Evolutionary conservation across 2,797 vertebrate species (phyloP).

Genomic region (Notolepis coatsorum): DNA sequence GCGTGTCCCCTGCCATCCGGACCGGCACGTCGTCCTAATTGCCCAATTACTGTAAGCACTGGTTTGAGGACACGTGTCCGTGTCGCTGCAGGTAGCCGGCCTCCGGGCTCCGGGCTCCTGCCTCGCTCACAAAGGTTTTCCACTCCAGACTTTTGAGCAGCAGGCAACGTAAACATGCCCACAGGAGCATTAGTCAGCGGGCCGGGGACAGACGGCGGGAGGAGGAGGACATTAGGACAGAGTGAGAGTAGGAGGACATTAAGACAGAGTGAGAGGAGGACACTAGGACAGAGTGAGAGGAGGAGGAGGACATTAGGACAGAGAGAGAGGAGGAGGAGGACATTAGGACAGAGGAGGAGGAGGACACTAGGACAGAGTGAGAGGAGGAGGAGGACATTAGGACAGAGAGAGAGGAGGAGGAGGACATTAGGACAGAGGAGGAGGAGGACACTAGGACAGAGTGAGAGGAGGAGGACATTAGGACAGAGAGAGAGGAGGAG

Average conservation of each 20-base stretch:
- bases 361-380: too few relatives aligned
- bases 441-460: too few relatives aligned
- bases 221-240: too few relatives aligned
- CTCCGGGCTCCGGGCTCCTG: constrained; percentile 18
- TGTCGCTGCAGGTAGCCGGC: constrained; percentile 28
- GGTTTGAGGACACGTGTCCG: constrained; percentile 37
- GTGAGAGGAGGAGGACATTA: not conserved
- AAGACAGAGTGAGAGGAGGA: constrained; percentile 22
- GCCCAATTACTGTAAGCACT: too few relatives aligned
- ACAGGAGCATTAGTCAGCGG: constrained; percentile 55
- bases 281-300: constrained; percentile 33
- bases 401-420: not conserved
- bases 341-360: not conserved
- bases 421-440: not conserved
- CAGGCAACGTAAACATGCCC: constrained; percentile 52
- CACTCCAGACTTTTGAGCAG: constrained; percentile 50
- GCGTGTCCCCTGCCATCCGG: too few relatives aligned
- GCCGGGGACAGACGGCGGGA: not conserved
- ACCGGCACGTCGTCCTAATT: too few relatives aligned
- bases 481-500: not conserved
- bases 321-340: constrained; percentile 12
- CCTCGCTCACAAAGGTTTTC: constrained; percentile 11
- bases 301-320: constrained; percentile 28
- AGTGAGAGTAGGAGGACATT: not conserved
- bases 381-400: not conserved